Base-by-base conservation (phyloP, 2,888 invertebrate genomes). In the Hybos culiciformis region DNA sequence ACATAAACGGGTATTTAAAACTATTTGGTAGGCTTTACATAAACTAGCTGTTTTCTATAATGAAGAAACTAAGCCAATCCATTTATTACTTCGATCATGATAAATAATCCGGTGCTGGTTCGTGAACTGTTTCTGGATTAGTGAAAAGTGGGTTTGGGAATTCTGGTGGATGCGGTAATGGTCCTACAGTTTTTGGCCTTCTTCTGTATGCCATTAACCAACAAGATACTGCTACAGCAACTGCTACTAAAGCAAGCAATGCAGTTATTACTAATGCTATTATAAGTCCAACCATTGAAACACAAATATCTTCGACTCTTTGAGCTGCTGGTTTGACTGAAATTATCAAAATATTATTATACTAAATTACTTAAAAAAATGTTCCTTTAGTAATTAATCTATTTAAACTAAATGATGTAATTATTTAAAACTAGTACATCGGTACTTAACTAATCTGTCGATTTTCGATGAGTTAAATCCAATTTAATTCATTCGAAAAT, bases 171-270 rank as follows among this genome's bases (percentile, higher is more conserved):
- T 92, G 92, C 52, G 92, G 91, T 56, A 92, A 73, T 37, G 92
- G 92, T 32, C 91, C 91, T 50, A 85, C 78, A 41, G 84, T 77
- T 58, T 87, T 87, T 41, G 90, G 85, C 59, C 85, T 77, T 55
- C 90, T 77, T 53, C 91, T 71, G 70, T 91, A 91, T 54, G 92
- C 92, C 78, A 92, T 86, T 51, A 92, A 74, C 92, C 92, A 93
- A 68, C 92, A 92, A 48, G 90, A 91, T 45, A 92, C 91, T 44
- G 91, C 91, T 40, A 92, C 86, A 21, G 92, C 92, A 44, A 93
- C 91, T 45, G 92, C 91, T 46, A 92, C 91, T 50, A 93, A 72
- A 45, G 92, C 91, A 59, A 93, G 69, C 48, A 92, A 74, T 39
- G 91, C 91, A 51, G 92, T 93, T 61, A 93, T 83, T 50, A 91